These are phyloP conservation scores for Paramormyrops kingsleyae DNA, from an alignment of 2,113 vertebrate species.

Conservation along the genomic window DNA sequence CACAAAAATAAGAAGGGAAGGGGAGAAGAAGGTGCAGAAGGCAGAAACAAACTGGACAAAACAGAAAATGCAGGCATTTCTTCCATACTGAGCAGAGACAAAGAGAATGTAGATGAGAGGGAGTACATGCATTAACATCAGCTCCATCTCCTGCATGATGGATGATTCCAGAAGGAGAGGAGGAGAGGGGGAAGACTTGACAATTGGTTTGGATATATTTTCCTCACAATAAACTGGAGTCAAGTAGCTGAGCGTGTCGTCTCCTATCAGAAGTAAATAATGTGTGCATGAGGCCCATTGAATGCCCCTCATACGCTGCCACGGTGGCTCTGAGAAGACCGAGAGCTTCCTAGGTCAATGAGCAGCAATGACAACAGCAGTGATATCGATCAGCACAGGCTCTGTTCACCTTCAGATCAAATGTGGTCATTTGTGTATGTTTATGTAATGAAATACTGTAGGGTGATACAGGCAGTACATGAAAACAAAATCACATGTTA, in stretches of 20 bases:
- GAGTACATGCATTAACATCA: neutral
- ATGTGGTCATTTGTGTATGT: neutral
- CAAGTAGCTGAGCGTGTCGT: neutral
- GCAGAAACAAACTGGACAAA: neutral
- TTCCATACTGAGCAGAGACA: constrained; percentile 1
- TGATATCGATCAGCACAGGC: neutral
- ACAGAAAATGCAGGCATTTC: neutral
- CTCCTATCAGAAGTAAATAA: constrained; percentile 12
- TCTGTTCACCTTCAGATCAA: constrained; percentile 1
- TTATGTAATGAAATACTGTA: neutral
- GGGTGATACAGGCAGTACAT: neutral
- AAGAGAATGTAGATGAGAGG: constrained; percentile 7
- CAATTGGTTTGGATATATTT: neutral
- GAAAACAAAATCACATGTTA: neutral
- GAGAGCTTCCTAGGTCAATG: constrained; percentile 4
- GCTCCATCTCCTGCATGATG: neutral
- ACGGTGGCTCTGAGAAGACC: neutral
- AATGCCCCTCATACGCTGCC: neutral
- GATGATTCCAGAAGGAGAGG: constrained; percentile 7
- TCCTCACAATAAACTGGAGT: constrained; percentile 8
- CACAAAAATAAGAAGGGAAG: neutral
- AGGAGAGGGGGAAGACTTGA: neutral
- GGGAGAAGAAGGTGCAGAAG: neutral
- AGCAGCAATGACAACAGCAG: neutral
- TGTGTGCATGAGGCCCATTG: neutral